Evolutionary conservation across 1,140 invertebrate genomes (phyloP), one percentile per base, ranked within the genome.

Genomic region (Camponotus pennsylvanicus): DNA sequence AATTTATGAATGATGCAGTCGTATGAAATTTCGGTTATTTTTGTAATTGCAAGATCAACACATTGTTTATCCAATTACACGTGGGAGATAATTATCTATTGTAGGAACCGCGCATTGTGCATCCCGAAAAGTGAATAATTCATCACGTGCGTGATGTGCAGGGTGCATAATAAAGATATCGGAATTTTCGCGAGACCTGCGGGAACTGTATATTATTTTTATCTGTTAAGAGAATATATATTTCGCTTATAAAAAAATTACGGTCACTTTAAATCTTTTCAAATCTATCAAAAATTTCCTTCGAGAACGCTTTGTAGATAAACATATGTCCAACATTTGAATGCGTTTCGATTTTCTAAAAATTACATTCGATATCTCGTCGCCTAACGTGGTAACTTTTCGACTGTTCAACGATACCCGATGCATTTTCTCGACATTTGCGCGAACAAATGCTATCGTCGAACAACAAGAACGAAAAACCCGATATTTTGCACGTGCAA

Each of bases 401-500:
- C 71, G 71, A 64, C 57, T 71, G 32, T 21, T 27, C 37, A 13
- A 7, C 55, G 49, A 75, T 42, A 49, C 21, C 13, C 34, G 86
- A 27, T 18, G 52, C 67, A 52, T 80, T 71, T 57, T 15, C 37
- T 42, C 37, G 80, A 64, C 37, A 67, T 61, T 27, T 59, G n/a
- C 21, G 34, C 21, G 40, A 18, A 73, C 64, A 76, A 73, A 45
- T 27, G 69, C 34, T 27, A 13, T 18, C 27, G 7, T 5, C 52
- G 21, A 49, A 32, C 21, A 37, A 70, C 34, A 69, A n/a, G 67
- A 82, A 57, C 49, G 27, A 49, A 83, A 83, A 75, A 42, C n/a
- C 42, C 61, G 78, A 88, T 84, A 78, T 70, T 86, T 80, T 75
- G 69, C 83, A 79, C 80, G 67, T 79, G 88, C 59, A 32, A 82